phyloP scores from a whole-genome alignment of 2,797 vertebrate genomes.

The Sciurus vulgaris region DNA sequence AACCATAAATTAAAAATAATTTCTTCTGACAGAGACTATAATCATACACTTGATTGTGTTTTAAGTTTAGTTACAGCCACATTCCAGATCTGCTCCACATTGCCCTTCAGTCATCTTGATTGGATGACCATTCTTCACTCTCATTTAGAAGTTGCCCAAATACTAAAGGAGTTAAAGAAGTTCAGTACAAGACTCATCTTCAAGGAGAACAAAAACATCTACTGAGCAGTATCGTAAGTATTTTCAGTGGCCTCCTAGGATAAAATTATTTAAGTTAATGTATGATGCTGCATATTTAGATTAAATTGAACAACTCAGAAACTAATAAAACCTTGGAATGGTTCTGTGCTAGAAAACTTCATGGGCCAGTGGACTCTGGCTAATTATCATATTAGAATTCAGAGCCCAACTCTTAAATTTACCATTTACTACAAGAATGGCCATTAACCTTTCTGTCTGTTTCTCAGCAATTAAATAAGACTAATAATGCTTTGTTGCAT shows the following conservation, averaged over 20 bases:
- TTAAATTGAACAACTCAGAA: slow-evolving; percentile 29
- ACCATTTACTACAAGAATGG: slow-evolving; percentile 21
- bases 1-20: slow-evolving; percentile 27
- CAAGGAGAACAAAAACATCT: background rate
- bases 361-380: background rate
- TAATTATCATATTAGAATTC: slow-evolving; percentile 29
- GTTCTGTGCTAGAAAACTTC: background rate
- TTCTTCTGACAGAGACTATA: background rate
- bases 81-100: background rate
- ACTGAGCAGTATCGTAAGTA: background rate
- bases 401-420: slow-evolving; percentile 48
- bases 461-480: slow-evolving; percentile 32
- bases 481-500: slow-evolving; percentile 24
- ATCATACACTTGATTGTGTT: background rate
- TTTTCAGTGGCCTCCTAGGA: background rate
- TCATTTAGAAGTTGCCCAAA: background rate
- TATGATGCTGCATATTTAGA: slow-evolving; percentile 1
- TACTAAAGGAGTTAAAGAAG: background rate
- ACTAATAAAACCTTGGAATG: background rate
- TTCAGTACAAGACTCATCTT: slow-evolving; percentile 9
- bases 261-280: background rate
- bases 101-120: background rate
- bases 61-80: background rate
- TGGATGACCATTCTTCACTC: background rate
- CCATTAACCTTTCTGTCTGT: slow-evolving; percentile 29